Evolutionary conservation across 2,113 vertebrate species (phyloP).

Genomic region (Pyxicephalus adspersus): DNA sequence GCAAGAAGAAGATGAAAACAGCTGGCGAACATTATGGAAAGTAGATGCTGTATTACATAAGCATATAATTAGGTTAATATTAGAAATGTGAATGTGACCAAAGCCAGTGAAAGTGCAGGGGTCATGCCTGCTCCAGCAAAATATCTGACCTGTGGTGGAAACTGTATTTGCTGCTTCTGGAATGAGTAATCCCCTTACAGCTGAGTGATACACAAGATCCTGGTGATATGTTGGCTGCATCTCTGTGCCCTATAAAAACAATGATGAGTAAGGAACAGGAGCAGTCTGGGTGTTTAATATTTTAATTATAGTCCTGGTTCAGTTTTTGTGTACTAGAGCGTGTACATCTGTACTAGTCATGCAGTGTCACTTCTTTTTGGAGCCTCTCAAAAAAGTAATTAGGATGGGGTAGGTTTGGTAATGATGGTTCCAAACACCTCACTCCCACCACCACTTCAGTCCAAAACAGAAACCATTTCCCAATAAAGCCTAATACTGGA

Average conservation of each 20-base stretch:
- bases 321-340: too few relatives aligned
- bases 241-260: slow-evolving; percentile 20
- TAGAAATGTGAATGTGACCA: too few relatives aligned
- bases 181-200: slow-evolving; percentile 83
- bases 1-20: slow-evolving; percentile 50
- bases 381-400: too few relatives aligned
- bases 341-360: too few relatives aligned
- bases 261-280: background rate
- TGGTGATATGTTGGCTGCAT: slow-evolving; percentile 66
- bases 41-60: background rate
- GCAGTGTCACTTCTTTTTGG: too few relatives aligned
- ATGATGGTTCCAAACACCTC: too few relatives aligned
- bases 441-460: too few relatives aligned
- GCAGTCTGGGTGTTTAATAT: background rate
- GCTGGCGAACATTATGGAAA: background rate
- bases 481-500: too few relatives aligned
- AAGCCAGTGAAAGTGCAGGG: too few relatives aligned
- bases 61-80: background rate
- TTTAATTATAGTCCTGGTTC: too few relatives aligned
- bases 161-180: slow-evolving; percentile 91
- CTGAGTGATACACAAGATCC: slow-evolving; percentile 78
- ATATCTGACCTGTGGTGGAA: slow-evolving; percentile 92
- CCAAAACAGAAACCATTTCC: too few relatives aligned
- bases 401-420: too few relatives aligned
- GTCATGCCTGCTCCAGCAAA: background rate